Evolutionary conservation across 2,888 invertebrate genomes (phyloP), one percentile per base, ranked within the genome.

Genomic region (Eupithecia subfuscata): DNA sequence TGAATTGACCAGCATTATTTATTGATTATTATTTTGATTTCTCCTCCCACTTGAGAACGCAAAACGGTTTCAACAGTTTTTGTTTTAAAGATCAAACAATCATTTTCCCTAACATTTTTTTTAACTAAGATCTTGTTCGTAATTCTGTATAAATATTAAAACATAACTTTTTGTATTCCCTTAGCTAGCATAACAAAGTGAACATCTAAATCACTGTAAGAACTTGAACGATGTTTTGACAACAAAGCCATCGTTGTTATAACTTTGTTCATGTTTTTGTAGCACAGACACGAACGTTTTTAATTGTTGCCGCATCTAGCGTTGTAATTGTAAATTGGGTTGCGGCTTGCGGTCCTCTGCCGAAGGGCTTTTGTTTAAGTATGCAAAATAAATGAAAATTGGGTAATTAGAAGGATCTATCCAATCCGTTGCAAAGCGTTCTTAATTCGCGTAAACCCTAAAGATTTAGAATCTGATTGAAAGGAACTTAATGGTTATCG

Each of bases 321-420:
- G 52, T 56, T 56, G 56, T 56, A 22, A 56, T 56, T 56, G 56
- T 56, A 56, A 56, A 56, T 56, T 22, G 22, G 56, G 12, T 56
- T 56, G 56, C 12, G 22, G 56, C 56, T 22, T 56, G 22, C 12
- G 22, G 56, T 22, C 11, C 22, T 22, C 5, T 7, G 8, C 56
- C 11, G 2, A 56, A 22, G 12, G 5, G 22, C 56, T 56, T 56
- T 56, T 1, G 18, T 48, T 52, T 52, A n/a, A 22, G 22, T 56
- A 56, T 22, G 22, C 56, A 22, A 56, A 56, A 56, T 22, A 22
- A 22, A 22, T 22, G 12, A 56, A 56, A 56, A 56, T 56, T 56
- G 12, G 56, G 56, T 56, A 56, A 56, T 56, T 12, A 22, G 0
- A 22, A 56, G 11, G 22, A 22, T 56, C 12, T 56, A 56, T 56